Base-by-base conservation (phyloP, 2,113 vertebrate species). In the Charina bottae region DNA sequence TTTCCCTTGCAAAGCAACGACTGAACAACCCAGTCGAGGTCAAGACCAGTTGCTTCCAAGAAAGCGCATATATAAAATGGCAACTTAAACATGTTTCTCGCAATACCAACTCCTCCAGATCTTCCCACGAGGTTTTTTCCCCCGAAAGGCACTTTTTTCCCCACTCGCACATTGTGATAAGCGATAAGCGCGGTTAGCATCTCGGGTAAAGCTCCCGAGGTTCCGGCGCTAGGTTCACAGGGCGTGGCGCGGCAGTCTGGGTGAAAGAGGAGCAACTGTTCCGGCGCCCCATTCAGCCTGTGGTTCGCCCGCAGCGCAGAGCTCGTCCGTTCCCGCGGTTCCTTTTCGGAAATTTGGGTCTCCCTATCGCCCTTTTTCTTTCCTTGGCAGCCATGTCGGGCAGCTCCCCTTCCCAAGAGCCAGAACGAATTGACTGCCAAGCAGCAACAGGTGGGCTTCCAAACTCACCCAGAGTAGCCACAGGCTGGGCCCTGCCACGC, bases 381-480 rank as follows among this genome's bases (percentile, higher is more conserved):
- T 46, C 17, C 56, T 59, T 46, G 19, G 6, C n/a, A 15, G 19
- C 6, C 11, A 53, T 17, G 42, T 37, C 28, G n/a, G 13, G 21
- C 26, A 55, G 8, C 46, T 56, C 21, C 15, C 17, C 24, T 90
- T 7, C 0, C 8, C 10, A 37, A 4, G n/a, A 26, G 85, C 28
- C 88, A 1, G 59, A 15, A 26, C 37, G 23, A 5, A 1, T 17
- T 3, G 7, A 55, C 19, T 1, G 28, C n/a, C 17, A 56, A 12
- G 33, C 4, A 93, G 42, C 0, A 84, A 85, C 87, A 60, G 72
- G 84, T 37, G 60, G 21, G 5, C n/a, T n/a, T 46, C 26, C 2
- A 1, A 93, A 92, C 97, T 97, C 91, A 96, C 96, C 95, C 92
- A 33, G 8, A 93, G 42, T n/a, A 97, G 64, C 92, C 94, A 68